Evolutionary conservation across 2,113 vertebrate genomes (phyloP).

Genomic region (Blennius ocellaris): DNA sequence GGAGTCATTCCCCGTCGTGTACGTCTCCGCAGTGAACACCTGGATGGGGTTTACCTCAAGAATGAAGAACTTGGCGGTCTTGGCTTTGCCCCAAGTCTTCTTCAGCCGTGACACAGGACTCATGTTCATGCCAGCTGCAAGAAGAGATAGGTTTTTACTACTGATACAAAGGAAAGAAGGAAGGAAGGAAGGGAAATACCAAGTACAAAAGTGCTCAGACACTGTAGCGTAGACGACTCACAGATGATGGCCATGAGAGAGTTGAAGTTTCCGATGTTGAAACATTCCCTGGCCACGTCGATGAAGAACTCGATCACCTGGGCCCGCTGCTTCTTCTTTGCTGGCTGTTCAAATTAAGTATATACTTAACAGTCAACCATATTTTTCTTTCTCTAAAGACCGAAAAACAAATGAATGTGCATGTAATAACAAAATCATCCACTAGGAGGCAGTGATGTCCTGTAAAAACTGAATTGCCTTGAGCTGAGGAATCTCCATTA

Average conservation of each 20-base stretch:
- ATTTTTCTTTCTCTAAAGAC: neutral
- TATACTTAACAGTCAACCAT: neutral
- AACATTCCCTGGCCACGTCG: constrained; percentile 93
- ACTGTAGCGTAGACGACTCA: constrained; percentile 78
- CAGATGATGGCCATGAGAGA: constrained; percentile 97
- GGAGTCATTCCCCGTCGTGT: neutral
- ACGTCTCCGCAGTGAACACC: neutral
- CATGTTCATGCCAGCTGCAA: constrained; percentile 95
- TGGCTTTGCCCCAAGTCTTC: constrained; percentile 97
- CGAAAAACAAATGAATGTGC: neutral
- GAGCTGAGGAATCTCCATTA: too few relatives aligned
- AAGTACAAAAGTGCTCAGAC: neutral
- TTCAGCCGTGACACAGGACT: constrained; percentile 94
- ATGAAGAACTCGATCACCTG: constrained; percentile 96
- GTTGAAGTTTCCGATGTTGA: constrained; percentile 98
- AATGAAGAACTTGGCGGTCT: constrained; percentile 96
- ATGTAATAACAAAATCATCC: constrained; percentile 26
- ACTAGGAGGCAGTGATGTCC: constrained; percentile 38
- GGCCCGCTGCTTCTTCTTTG: constrained; percentile 95
- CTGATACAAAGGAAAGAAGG: neutral
- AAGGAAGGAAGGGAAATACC: neutral
- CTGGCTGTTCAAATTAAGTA: constrained; percentile 82
- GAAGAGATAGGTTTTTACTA: neutral
- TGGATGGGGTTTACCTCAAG: constrained; percentile 86
- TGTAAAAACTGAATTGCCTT: neutral